Evolutionary conservation across 2,113 vertebrate species (phyloP).

Genomic region (Mormoops blainvillei): DNA sequence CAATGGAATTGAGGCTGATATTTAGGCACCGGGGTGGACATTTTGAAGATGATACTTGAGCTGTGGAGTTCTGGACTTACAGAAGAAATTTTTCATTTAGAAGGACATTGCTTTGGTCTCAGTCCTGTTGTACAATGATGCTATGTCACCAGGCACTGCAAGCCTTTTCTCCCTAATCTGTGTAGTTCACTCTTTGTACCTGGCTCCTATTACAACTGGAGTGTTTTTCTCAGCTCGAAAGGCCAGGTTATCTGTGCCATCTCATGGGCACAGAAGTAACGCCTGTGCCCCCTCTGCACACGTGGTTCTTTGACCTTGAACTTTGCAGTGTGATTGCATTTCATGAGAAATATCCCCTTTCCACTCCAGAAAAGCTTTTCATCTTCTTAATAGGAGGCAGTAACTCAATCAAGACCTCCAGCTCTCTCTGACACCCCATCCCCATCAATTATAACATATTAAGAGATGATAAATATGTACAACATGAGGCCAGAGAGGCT

Average conservation of each 20-base stretch:
- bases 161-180: neutral
- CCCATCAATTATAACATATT: neutral
- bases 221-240: neutral
- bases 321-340: neutral
- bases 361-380: neutral
- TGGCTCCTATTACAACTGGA: neutral
- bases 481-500: neutral
- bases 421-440: neutral
- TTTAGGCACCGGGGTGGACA: neutral
- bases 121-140: neutral
- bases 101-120: neutral
- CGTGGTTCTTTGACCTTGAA: conserved; percentile 21
- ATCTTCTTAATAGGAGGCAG: neutral
- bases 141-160: fast-evolving
- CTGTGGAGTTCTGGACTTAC: neutral
- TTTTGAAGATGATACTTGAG: neutral
- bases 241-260: neutral
- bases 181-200: neutral
- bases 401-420: neutral
- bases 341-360: neutral
- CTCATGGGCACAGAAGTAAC: neutral
- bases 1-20: neutral
- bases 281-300: neutral
- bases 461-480: neutral
- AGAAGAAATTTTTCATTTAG: neutral